Evolutionary conservation across 2,113 vertebrate genomes (phyloP).

Genomic region (Pandion haliaetus): DNA sequence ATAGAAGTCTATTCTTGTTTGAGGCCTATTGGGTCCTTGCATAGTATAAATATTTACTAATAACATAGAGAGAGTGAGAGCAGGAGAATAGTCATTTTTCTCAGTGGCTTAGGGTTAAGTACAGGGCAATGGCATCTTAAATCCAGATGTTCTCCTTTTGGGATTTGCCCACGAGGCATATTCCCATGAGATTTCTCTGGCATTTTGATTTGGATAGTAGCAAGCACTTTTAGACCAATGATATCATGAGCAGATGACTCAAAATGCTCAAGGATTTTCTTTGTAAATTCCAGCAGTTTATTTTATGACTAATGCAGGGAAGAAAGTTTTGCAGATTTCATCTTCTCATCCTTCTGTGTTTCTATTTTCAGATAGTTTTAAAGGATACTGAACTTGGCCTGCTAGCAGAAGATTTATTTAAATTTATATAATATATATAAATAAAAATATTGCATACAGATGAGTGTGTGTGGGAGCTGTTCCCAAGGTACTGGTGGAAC

Average conservation of each 20-base stretch:
- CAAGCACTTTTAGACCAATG: conserved; percentile 58
- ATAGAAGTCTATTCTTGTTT: background rate
- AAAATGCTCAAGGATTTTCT: conserved; percentile 51
- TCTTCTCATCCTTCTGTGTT: conserved; percentile 42
- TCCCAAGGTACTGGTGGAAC: conserved; percentile 39
- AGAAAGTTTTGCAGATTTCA: conserved; percentile 44
- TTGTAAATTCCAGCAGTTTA: conserved; percentile 51
- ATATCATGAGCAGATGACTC: conserved; percentile 58
- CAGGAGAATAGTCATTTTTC: conserved; percentile 57
- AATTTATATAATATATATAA: background rate
- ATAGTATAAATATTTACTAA: conserved; percentile 63
- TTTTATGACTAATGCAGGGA: conserved; percentile 45
- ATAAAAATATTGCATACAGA: background rate
- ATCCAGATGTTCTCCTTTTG: conserved; percentile 78
- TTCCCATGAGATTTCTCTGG: conserved; percentile 72
- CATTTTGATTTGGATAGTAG: conserved; percentile 64
- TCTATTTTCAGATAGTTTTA: conserved; percentile 66
- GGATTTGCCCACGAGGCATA: conserved; percentile 66
- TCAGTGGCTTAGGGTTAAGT: conserved; percentile 70
- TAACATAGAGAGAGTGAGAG: conserved; percentile 42
- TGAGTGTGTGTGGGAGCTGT: conserved; percentile 8
- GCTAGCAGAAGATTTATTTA: conserved; percentile 47
- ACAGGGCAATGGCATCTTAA: conserved; percentile 72
- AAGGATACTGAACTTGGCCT: conserved; percentile 23
- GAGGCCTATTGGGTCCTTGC: conserved; percentile 36